Evolutionary conservation across 2,113 vertebrate genomes (phyloP).

Genomic region (Hippoglossus stenolepis): DNA sequence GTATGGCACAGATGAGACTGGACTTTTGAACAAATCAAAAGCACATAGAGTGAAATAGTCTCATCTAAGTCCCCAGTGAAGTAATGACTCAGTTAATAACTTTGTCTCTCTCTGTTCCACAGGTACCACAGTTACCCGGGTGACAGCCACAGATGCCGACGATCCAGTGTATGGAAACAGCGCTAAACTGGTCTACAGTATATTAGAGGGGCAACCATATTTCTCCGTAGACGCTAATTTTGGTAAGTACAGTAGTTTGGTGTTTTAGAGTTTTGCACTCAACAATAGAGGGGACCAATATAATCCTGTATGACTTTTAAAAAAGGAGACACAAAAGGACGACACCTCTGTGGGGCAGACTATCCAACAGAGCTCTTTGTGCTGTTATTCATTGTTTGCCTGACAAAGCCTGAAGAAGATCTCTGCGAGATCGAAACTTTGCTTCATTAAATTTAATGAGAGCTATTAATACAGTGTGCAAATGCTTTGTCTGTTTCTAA

Average conservation of each 20-base stretch:
- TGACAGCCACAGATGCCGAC: slow-evolving; percentile 96
- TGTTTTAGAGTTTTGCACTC: not conserved
- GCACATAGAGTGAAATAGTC: too few relatives aligned
- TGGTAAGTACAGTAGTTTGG: slow-evolving; percentile 79
- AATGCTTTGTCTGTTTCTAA: slow-evolving; percentile 64
- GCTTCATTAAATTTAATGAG: slow-evolving; percentile 71
- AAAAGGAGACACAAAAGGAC: slow-evolving; percentile 12
- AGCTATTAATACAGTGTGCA: slow-evolving; percentile 61
- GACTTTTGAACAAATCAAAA: not conserved
- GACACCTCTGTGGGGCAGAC: slow-evolving; percentile 28
- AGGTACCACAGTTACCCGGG: slow-evolving; percentile 95
- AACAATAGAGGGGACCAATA: not conserved
- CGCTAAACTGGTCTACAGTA: slow-evolving; percentile 96
- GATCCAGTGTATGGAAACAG: slow-evolving; percentile 98
- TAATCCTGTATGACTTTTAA: slow-evolving; percentile 17
- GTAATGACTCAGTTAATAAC: slow-evolving; percentile 32
- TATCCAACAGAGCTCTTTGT: slow-evolving; percentile 39
- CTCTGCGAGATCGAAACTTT: slow-evolving; percentile 52
- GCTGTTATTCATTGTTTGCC: slow-evolving; percentile 64
- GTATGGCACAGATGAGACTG: not conserved
- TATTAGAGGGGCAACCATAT: slow-evolving; percentile 97
- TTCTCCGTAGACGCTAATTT: slow-evolving; percentile 97
- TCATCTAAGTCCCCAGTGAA: not conserved
- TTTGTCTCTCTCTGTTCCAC: slow-evolving; percentile 57
- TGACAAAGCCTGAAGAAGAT: slow-evolving; percentile 57